Percentiles rank a stretch among this genome's conserved stretches.
These are phyloP conservation scores for Archips crataeganus DNA, from an alignment of 2,888 invertebrate species.

Conservation along the genomic window DNA sequence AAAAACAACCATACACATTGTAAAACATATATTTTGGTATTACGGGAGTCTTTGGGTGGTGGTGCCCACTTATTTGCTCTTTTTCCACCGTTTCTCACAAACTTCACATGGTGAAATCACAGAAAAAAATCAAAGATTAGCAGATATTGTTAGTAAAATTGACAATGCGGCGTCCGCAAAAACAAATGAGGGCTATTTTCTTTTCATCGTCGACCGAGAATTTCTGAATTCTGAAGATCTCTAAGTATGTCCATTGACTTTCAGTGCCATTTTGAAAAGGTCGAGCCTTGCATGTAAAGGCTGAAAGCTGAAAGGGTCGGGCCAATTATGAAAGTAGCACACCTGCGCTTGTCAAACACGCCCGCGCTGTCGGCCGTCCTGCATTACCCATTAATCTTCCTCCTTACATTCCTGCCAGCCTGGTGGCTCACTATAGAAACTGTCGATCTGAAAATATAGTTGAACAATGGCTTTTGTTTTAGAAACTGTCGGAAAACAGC, in stretches of 20 bases:
- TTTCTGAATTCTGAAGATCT: background rate
- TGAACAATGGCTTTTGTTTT: conserved; percentile 37
- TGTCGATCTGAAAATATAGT: conserved; percentile 42
- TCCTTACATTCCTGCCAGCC: conserved; percentile 78
- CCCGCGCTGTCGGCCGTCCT: conserved; percentile 77
- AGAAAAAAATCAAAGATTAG: no score
- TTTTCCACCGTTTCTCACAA: no score
- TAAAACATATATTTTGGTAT: no score
- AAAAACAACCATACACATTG: no score
- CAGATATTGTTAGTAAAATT: no score
- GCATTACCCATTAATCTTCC: conserved; percentile 80
- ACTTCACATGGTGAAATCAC: no score
- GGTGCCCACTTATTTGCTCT: no score
- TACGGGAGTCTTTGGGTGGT: no score
- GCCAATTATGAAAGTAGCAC: conserved; percentile 86
- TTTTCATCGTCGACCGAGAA: no score
- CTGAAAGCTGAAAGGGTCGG: conserved; percentile 81
- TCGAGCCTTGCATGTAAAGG: conserved; percentile 26
- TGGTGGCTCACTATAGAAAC: conserved; percentile 53
- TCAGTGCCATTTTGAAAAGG: conserved; percentile 32
- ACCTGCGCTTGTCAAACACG: conserved; percentile 85
- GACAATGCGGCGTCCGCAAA: background rate
- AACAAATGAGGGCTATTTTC: background rate
- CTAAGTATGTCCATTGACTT: conserved; percentile 3
- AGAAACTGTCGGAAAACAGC: conserved; percentile 26